Conservation (phyloP, 2,888 invertebrate species). For the Spodoptera picta region DNA sequence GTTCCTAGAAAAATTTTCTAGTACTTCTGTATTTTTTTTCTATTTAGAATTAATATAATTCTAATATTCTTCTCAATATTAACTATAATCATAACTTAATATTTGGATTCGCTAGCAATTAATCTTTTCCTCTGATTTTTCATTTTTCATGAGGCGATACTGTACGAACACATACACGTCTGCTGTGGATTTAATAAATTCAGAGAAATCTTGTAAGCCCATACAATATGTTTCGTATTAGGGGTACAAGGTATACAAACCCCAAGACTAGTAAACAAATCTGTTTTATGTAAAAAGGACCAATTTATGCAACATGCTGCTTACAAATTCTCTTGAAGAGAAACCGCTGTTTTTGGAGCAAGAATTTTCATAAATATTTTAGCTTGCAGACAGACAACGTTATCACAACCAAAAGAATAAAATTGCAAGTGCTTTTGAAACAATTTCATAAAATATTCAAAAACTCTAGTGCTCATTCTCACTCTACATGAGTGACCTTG, state of each 20-base stretch:
- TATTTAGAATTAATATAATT: too few relatives aligned
- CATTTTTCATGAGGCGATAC: too few relatives aligned
- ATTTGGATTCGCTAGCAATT: too few relatives aligned
- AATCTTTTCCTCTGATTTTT: too few relatives aligned
- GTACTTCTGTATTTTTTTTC: too few relatives aligned
- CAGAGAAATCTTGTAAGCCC: neutral
- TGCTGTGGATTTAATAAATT: too few relatives aligned
- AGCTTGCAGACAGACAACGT: conserved; percentile 1
- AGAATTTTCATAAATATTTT: conserved; percentile 10
- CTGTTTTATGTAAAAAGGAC: neutral
- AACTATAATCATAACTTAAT: neutral
- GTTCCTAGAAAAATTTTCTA: too few relatives aligned
- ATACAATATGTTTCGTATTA: neutral
- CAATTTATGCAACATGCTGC: conserved; percentile 12
- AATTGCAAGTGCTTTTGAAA: neutral
- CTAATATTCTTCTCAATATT: neutral
- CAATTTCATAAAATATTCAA: conserved; percentile 13
- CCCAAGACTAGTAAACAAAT: conserved; percentile 12
- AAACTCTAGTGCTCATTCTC: conserved; percentile 5
- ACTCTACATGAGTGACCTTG: neutral
- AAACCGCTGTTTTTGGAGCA: neutral
- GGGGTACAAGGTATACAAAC: neutral
- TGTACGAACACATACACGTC: too few relatives aligned
- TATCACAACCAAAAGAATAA: conserved; percentile 11
- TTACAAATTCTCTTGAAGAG: conserved; percentile 13